phyloP scores from a whole-genome alignment of 2,113 vertebrate genomes.

The Plecturocebus donacophilus region DNA sequence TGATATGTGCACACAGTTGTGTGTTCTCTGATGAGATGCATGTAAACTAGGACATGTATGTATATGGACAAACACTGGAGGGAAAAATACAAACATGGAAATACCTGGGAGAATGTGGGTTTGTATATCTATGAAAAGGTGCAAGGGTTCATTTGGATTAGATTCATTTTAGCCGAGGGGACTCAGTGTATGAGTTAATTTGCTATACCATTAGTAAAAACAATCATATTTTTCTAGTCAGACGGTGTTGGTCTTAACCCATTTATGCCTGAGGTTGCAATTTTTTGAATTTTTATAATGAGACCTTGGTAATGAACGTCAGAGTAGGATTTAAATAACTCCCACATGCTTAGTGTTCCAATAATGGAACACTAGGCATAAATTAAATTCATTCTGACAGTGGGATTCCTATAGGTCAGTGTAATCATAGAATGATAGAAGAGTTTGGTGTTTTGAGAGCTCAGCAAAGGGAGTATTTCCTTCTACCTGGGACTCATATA shows the following conservation, averaged over 20 bases:
- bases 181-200: background rate
- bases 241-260: background rate
- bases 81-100: background rate
- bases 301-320: too few species aligned
- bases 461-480: background rate
- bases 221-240: background rate
- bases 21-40: background rate
- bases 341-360: too few species aligned
- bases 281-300: too few species aligned
- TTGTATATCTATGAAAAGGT: background rate
- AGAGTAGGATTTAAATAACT: too few species aligned
- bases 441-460: background rate
- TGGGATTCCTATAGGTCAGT: background rate
- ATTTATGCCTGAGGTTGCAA: too few species aligned
- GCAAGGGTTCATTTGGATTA: background rate
- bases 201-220: background rate
- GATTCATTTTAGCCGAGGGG: background rate
- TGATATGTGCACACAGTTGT: background rate
- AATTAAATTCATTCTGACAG: background rate
- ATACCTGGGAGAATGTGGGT: background rate
- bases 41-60: background rate
- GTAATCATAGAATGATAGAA: background rate
- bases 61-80: background rate
- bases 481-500: background rate
- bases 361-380: too few species aligned